Evolutionary conservation across 1,140 invertebrate genomes (phyloP).

Genomic region (Drosophila kurseongensis): DNA sequence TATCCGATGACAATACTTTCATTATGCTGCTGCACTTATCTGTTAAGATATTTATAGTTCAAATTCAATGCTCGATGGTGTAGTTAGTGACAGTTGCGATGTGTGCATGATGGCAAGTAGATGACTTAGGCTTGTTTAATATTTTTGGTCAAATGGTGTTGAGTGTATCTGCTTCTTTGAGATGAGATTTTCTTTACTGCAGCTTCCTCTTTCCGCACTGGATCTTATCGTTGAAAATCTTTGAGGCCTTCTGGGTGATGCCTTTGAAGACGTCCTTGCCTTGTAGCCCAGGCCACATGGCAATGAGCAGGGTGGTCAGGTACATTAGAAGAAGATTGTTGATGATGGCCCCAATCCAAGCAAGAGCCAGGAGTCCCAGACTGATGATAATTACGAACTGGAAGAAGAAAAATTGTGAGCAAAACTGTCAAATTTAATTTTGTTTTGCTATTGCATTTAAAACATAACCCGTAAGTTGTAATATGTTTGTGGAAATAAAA

Average conservation of each 20-base stretch:
- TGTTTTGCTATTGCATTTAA: too few species aligned
- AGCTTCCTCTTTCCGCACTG: conserved; percentile 68
- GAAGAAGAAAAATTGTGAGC: conserved; percentile 34
- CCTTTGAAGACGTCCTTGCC: conserved; percentile 80
- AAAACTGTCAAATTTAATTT: neutral
- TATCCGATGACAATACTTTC: conserved; percentile 48
- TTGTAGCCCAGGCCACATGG: conserved; percentile 86
- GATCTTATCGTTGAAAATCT: conserved; percentile 59
- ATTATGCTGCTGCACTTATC: conserved; percentile 35
- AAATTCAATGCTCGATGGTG: conserved; percentile 23
- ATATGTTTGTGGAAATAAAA: too few species aligned
- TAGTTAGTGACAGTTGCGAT: conserved; percentile 17
- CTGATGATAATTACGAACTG: conserved; percentile 92
- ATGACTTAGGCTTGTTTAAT: conserved; percentile 60
- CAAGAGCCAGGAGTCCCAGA: conserved; percentile 87
- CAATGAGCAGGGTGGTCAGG: conserved; percentile 85
- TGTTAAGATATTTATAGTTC: conserved; percentile 48
- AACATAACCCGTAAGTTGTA: too few species aligned
- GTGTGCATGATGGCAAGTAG: conserved; percentile 56
- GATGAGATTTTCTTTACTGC: conserved; percentile 42
- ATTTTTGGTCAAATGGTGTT: conserved; percentile 68
- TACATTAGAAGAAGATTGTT: conserved; percentile 94
- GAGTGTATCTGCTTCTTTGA: conserved; percentile 13
- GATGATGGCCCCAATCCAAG: conserved; percentile 92
- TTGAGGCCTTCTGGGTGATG: conserved; percentile 63